Evolutionary conservation across 2,113 vertebrate species (phyloP), one percentile per base, ranked within the genome.

Genomic region (Leptobrachium ailaonicum): DNA sequence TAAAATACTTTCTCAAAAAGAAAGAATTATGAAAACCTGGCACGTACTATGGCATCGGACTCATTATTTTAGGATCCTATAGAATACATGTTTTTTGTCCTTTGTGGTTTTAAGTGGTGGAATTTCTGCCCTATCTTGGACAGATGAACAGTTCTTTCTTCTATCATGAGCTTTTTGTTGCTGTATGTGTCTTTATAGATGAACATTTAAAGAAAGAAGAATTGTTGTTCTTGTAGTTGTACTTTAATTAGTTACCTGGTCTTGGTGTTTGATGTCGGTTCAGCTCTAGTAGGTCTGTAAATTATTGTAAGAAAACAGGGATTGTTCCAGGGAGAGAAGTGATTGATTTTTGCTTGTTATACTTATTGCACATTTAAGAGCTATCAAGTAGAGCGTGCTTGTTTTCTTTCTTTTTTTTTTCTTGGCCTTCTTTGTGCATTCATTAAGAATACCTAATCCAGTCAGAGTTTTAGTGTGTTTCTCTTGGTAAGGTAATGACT

Each of bases 401-500:
- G 83, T 83, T 80, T 85, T 84, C 88, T 83, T 85, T 43, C 0
- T 60, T 62, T 10, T 63, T 20, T 58, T n/a, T 66, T 74, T 85
- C 88, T 84, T 50, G 85, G 77, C 79, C 82, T 82, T 58, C 40
- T 11, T 85, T 86, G 66, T 74, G 41, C 44, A 84, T 86, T 87
- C 86, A 88, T 89, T 89, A 88, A 88, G 89, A 85, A 82, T 68
- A 68, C 77, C 73, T 79, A n/a, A 0, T 73, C 82, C 84, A 63
- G 76, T 88, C 77, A 77, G 66, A 6, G 10, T 63, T 67, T 77
- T 84, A 32, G 20, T 87, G 81, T 42, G 64, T 69, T 83, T 88
- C 83, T 81, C 76, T 82, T 82, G 73, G 42, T 77, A 75, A 84
- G 76, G 75, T 53, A 63, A 77, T 72, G 83, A 12, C 66, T 82